phyloP scores from a whole-genome alignment of 2,113 vertebrate species.

The Paracanthobrama guichenoti region DNA sequence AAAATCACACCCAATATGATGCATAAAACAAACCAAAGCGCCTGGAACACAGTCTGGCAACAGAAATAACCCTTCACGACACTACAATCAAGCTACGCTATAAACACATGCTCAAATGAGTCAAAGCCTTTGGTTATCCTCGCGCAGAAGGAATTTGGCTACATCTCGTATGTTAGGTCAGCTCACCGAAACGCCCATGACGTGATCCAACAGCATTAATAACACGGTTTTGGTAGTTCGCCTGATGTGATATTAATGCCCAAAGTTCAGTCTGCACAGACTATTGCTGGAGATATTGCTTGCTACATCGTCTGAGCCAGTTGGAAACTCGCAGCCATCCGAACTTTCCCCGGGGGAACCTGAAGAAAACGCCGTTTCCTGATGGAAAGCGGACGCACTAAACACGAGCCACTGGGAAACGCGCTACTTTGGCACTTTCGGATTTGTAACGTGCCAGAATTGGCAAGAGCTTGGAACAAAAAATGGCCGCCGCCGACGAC shows the following conservation, averaged over 20 bases:
- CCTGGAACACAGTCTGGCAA: not conserved
- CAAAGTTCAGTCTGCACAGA: slow-evolving; percentile 29
- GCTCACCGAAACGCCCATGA: not conserved
- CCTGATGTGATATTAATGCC: slow-evolving; percentile 44
- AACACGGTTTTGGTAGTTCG: too few relatives aligned
- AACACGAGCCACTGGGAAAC: not conserved
- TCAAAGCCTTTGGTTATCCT: slow-evolving; percentile 57
- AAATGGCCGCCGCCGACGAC: too few relatives aligned
- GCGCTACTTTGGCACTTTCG: slow-evolving; percentile 3
- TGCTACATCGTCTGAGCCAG: slow-evolving; percentile 56
- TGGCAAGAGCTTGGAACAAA: too few relatives aligned
- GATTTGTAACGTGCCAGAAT: not conserved
- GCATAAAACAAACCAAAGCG: not conserved
- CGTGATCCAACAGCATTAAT: too few relatives aligned
- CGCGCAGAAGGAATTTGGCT: slow-evolving; percentile 55
- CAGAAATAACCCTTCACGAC: too few relatives aligned
- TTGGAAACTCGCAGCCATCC: slow-evolving; percentile 15
- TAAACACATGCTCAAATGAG: not conserved
- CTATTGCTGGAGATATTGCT: slow-evolving; percentile 65
- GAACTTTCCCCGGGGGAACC: slow-evolving; percentile 15
- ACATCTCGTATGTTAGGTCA: slow-evolving; percentile 38
- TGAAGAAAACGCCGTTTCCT: slow-evolving; percentile 33
- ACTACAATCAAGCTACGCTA: not conserved
- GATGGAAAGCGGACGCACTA: not conserved
- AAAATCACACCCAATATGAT: not conserved